These are phyloP conservation scores for Stichodactyla helianthus DNA, from an alignment of 64 coral and sea anemone genomes.

Conservation along the genomic window DNA sequence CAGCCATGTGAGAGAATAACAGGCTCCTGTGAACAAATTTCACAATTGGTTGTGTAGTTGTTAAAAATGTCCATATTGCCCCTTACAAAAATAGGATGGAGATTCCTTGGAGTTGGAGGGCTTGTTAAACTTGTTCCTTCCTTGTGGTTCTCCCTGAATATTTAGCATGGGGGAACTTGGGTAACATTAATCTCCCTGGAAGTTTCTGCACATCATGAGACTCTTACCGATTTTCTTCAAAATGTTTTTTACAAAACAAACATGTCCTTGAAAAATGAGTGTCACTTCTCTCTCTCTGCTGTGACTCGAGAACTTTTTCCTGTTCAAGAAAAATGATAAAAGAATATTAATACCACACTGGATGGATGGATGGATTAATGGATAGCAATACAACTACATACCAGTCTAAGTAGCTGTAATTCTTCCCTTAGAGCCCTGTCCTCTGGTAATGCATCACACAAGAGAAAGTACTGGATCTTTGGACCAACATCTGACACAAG, in stretches of 20 bases:
- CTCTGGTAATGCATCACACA: slow-evolving; percentile 92
- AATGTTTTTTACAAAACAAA: slow-evolving; percentile 88
- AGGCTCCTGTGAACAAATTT: slow-evolving; percentile 31
- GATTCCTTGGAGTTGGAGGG: no score
- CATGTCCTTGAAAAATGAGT: slow-evolving; percentile 86
- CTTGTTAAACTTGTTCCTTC: no score
- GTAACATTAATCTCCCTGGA: not conserved
- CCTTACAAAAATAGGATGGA: no score
- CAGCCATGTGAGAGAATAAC: slow-evolving; percentile 61
- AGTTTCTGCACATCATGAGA: not conserved
- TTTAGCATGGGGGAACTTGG: no score
- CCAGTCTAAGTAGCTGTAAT: slow-evolving; percentile 71
- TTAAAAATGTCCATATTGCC: no score
- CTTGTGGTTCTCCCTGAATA: no score
- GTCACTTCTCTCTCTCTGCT: slow-evolving; percentile 79
- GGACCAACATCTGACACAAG: slow-evolving; percentile 79
- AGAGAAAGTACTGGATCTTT: slow-evolving; percentile 82
- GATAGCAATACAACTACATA: slow-evolving; percentile 15
- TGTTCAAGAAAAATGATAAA: slow-evolving; percentile 1
- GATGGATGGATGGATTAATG: no score
- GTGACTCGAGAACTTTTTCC: slow-evolving; percentile 77
- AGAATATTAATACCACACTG: not conserved
- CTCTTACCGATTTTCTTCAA: slow-evolving; percentile 84
- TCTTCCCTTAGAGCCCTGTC: slow-evolving; percentile 72
- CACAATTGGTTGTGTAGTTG: not conserved